These are phyloP conservation scores for Dynastes grantii DNA, from an alignment of 2,888 invertebrate species.

Conservation along the genomic window DNA sequence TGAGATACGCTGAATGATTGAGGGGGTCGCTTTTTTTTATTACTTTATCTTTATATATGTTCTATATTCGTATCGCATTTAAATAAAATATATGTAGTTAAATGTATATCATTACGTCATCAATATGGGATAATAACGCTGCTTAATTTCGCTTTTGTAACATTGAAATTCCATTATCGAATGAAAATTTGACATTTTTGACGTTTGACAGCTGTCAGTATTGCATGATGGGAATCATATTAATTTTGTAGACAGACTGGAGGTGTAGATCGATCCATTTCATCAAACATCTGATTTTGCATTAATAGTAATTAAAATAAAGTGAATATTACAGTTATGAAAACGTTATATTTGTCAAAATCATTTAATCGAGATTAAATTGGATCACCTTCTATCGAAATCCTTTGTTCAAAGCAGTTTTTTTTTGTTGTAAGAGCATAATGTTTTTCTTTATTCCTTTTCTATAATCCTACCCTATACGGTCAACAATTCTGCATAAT, in stretches of 20 bases:
- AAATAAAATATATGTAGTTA: neutral
- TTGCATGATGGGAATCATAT: neutral
- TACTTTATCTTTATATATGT: neutral
- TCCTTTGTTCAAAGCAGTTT: no score
- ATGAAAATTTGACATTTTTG: neutral
- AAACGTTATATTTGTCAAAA: no score
- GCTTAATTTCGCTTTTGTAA: neutral
- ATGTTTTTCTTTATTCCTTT: no score
- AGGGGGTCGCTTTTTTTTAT: slow-evolving; percentile 51
- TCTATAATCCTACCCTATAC: no score
- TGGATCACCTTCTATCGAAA: no score
- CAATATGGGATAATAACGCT: neutral
- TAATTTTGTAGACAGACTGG: neutral
- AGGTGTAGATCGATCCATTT: no score
- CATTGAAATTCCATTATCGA: neutral
- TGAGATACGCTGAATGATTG: slow-evolving; percentile 57
- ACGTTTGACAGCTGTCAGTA: slow-evolving; percentile 11
- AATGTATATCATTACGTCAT: neutral
- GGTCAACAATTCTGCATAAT: no score
- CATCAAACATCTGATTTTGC: neutral
- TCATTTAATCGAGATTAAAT: no score
- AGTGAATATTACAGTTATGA: no score
- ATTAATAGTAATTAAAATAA: no score
- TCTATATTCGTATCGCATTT: neutral
- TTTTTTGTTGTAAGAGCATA: no score